Base-by-base conservation (phyloP, 2,888 invertebrate genomes). In the Alloplasta piceator region DNA sequence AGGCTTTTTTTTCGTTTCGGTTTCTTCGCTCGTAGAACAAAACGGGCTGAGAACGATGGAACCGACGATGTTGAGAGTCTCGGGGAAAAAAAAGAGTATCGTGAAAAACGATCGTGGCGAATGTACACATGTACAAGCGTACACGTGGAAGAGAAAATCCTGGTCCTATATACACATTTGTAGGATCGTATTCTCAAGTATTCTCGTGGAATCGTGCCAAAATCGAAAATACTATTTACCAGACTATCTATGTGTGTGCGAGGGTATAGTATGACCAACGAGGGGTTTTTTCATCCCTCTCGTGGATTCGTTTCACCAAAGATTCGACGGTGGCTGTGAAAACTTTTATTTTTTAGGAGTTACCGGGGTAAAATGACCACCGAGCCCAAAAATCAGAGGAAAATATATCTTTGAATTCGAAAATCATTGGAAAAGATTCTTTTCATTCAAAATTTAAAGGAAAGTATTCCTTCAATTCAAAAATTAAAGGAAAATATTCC, bases 161-260 rank as follows among this genome's bases (percentile, higher is more conserved):
- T 26, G 26, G 48, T 10, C 48, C 48, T 48, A n/a, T 10, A 48
- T 48, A 48, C 12, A 48, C 12, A 48, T n/a, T n/a, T 48, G 12
- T 0, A 48, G 10, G 36, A 56, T 41, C 56, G 12, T 56, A 52
- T 58, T 16, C 56, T 36, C 50, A 38, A 12, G 14, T 64, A 41
- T 12, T 46, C 55, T n/a, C 52, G 60, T 60, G 71, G 52, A 60
- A 72, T 72, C 58, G 26, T 72, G 71, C 66, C 78, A 72, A 78
- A 60, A 50, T 60, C 66, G 60, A 72, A 66, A 72, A 71, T 66
- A 64, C 66, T 66, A 52, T 73, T 61, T 72, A 61, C 55, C 10
- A 41, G 58, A n/a, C 10, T 48, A 48, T 10, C 12, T 16, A 12
- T 55, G 39, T n/a, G 36, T 38, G 50, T 14, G n/a, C 7, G 12